Conservation (phyloP, 2,797 vertebrate genomes). For the Tragopan temminckii region DNA sequence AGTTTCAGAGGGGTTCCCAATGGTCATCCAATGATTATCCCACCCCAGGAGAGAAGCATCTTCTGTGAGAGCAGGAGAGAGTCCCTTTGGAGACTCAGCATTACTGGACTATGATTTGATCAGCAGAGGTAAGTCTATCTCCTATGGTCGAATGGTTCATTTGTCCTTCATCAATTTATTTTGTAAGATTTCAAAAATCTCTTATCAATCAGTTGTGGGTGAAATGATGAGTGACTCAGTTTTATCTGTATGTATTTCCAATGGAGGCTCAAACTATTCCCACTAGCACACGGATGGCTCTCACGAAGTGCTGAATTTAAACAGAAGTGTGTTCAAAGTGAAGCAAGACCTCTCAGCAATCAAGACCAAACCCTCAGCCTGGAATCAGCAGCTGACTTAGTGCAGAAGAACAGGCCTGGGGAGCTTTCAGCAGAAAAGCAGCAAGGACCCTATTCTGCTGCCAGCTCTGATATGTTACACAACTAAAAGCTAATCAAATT, state of each 20-base stretch:
- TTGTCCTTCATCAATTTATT: neutral
- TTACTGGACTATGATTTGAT: neutral
- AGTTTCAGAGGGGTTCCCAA: neutral
- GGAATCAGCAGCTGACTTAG: neutral
- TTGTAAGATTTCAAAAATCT: neutral
- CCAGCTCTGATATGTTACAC: neutral
- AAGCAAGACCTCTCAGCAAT: neutral
- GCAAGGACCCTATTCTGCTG: neutral
- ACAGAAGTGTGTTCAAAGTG: neutral
- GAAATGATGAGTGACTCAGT: neutral
- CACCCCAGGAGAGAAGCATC: fast-evolving
- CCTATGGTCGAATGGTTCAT: neutral
- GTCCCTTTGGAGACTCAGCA: neutral
- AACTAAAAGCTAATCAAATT: neutral
- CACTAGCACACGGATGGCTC: neutral
- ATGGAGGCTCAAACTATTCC: neutral
- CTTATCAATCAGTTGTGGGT: neutral
- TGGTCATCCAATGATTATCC: too few species aligned
- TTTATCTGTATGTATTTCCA: neutral
- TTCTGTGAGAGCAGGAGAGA: neutral
- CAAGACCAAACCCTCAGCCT: neutral
- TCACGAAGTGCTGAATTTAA: neutral
- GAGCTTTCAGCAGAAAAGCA: neutral
- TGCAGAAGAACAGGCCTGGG: neutral
- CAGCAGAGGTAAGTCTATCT: neutral